Evolutionary conservation across 1,140 invertebrate genomes (phyloP), one percentile per base, ranked within the genome.

Genomic region (Aplysia californica): DNA sequence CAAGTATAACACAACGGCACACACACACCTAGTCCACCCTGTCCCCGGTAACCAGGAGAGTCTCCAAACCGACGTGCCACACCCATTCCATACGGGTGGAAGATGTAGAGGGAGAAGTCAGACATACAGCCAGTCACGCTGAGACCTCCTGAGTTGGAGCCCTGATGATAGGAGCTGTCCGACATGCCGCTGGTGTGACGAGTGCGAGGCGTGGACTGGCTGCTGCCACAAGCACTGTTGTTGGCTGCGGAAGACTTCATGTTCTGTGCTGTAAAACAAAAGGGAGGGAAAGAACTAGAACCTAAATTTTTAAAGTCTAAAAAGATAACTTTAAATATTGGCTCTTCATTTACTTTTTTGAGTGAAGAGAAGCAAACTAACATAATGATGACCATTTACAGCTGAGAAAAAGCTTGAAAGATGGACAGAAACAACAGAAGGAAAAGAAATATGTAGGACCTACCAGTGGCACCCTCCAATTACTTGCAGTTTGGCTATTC

Each of bases 81-180:
- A 31, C 84, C 83, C 0, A 85, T 87, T 2, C 97, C 97, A 87
- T 98, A 98, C 0, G 97, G 97, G 92, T 99, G 97, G 91, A 98
- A 98, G 79, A 99, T 97, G 88, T 97, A 98, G 0, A 99, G 94
- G 0, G 97, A 98, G 88, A 99, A 99, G 89, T 99, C 96, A 0
- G 96, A 95, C 68, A 99, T 90, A 84, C 96, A 97, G 3, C 96
- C 96, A 0, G 97, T 98, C 0, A 98, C 95, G 88, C 96, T 98
- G 0, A 97, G 89, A 3, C 96, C 96, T 44, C 96, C 96, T 75
- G 95, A 94, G 0, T 79, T 82, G 26, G 79, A 81, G 64, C 82
- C 69, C 3, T 75, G 58, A 6, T 69, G 76, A 26, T 68, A 65
- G 20, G 73, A 70, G 33, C 78, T 74, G 65, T 77, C 76, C 0